Percentiles rank a stretch among this genome's conserved stretches.
These are phyloP conservation scores for Argyrosomus regius DNA, from an alignment of 2,797 vertebrate genomes.

Conservation along the genomic window DNA sequence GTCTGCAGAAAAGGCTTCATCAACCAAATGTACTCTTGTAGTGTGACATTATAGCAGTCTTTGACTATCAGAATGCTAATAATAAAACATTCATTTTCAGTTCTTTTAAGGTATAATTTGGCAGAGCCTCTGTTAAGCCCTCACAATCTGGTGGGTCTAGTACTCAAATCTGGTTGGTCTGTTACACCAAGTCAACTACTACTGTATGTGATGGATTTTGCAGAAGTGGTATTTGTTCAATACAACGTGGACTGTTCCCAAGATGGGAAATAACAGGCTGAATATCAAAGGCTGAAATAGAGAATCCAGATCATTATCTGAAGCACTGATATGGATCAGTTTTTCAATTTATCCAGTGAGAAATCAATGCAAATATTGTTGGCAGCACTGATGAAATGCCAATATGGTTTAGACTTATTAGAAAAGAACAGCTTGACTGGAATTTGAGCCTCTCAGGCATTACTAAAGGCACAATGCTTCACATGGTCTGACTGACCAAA, in stretches of 20 bases:
- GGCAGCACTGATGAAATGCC: conserved; percentile 1
- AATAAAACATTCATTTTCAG: neutral
- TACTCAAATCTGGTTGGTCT: conserved; percentile 18
- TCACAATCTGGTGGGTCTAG: neutral
- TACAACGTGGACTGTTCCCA: neutral
- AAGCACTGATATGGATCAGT: neutral
- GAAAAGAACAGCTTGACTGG: conserved; percentile 4
- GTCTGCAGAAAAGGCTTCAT: conserved; percentile 8
- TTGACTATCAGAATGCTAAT: neutral
- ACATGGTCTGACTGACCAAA: neutral
- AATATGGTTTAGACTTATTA: neutral
- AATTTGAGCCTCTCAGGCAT: neutral
- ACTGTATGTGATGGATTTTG: conserved; percentile 16
- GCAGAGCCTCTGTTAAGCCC: conserved; percentile 11
- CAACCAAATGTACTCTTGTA: neutral
- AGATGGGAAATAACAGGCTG: conserved; percentile 18
- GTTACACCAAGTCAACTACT: neutral
- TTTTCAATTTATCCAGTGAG: neutral
- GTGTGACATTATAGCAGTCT: neutral
- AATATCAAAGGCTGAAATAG: conserved; percentile 16
- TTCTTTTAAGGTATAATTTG: neutral
- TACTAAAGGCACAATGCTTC: neutral
- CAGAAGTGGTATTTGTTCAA: neutral
- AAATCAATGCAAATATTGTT: conserved; percentile 28
- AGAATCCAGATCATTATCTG: neutral